Evolutionary conservation across 2,888 invertebrate genomes (phyloP), one percentile per base, ranked within the genome.

Genomic region (Ariolimax columbianus): DNA sequence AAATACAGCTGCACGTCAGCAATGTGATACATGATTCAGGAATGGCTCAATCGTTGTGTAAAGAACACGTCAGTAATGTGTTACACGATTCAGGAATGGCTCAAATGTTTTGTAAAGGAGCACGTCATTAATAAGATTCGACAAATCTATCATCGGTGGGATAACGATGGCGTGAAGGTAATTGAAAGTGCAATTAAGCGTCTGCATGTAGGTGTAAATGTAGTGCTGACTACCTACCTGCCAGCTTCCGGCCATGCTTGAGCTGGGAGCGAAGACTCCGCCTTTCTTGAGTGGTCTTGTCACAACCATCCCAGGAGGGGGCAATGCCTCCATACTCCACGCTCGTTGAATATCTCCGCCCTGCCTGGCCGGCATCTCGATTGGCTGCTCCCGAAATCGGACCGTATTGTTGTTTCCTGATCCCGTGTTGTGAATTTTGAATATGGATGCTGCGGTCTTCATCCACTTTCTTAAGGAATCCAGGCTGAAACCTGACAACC

Each of bases 251-350:
- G 68, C 36, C 40, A 72, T 77, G 79, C 40, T 55, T 26, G 51
- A 51, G 26, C 33, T 55, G 51, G 47, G 26, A n/a, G 72, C 78
- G n/a, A 78, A 79, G 23, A 40, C 23, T 0, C 63, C 59, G 3
- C 73, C 17, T 73, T 79, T 79, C 73, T 79, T 72, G 51, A 79
- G 36, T 43, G 77, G 77, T 66, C 77, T 59, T 19, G 40, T 38
- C 4, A 63, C 33, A 26, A 72, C 51, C 77, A 68, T 78, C 17
- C 68, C 63, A 0, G 70, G 78, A n/a, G 70, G 68, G 9, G 78
- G 83, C 4, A 72, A 30, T 9, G 63, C 51, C 7, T 72, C 83
- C 70, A 72, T 9, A 68, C 68, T 70, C 72, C 83, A 78, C 2
- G 68, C 77, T 1, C 83, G 72, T 2, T 66, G 66, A 23, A 68